Conservation (phyloP, 2,888 invertebrate genomes). For the Smittia aterrima region DNA sequence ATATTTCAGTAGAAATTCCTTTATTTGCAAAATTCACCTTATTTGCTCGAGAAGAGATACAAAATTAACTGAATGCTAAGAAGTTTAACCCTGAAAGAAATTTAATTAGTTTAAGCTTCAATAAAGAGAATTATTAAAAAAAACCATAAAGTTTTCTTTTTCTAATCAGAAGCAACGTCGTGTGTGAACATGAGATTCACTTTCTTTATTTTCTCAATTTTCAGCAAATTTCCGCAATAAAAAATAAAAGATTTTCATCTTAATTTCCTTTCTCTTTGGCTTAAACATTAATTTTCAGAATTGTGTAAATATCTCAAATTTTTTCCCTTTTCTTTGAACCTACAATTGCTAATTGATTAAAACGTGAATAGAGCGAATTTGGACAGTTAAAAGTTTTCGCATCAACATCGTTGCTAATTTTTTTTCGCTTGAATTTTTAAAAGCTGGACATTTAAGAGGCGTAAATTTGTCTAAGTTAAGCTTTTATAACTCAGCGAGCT, state of each 20-base stretch:
- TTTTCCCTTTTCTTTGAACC: not conserved
- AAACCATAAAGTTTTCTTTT: not conserved
- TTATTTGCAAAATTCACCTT: not conserved
- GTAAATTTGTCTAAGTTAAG: not conserved
- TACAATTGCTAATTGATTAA: constrained; percentile 10
- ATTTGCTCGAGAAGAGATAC: not conserved
- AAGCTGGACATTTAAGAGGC: constrained; percentile 15
- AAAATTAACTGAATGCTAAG: not conserved
- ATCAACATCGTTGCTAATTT: not conserved
- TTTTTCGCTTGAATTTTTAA: not conserved
- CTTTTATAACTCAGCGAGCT: constrained; percentile 30
- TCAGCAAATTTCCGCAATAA: constrained; percentile 25
- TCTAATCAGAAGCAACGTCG: constrained; percentile 1
- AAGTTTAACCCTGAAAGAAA: not conserved
- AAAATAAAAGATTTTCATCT: constrained; percentile 18
- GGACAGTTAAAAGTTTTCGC: not conserved
- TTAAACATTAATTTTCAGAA: not conserved
- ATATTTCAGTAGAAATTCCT: not conserved
- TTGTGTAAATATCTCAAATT: constrained; percentile 12
- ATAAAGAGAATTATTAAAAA: not conserved
- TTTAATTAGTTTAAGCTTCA: not conserved
- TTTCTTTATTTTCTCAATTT: not conserved
- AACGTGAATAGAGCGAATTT: not conserved
- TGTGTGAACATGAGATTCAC: constrained; percentile 1
- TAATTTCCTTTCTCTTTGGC: constrained; percentile 17